Conservation (phyloP, 2,113 vertebrate species). For the Scophthalmus maximus region DNA sequence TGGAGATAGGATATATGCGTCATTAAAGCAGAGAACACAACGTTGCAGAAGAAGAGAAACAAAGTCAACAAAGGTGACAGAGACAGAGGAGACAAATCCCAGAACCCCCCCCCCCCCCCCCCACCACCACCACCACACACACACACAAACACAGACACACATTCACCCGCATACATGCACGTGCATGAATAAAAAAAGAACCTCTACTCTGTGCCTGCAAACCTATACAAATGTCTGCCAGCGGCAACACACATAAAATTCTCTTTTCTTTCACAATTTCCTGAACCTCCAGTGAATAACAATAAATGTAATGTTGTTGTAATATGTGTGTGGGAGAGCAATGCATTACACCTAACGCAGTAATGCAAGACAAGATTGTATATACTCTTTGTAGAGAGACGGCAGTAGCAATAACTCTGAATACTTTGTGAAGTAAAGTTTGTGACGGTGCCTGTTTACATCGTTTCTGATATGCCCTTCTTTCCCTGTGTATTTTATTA, state of each 20-base stretch:
- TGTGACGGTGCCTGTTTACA: conserved; percentile 1
- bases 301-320: conserved; percentile 48
- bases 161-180: conserved; percentile 21
- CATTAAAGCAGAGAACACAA: conserved; percentile 78
- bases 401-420: conserved; percentile 15
- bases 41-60: conserved; percentile 67
- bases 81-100: conserved; percentile 52
- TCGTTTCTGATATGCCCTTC: conserved; percentile 2
- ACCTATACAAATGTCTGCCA: conserved; percentile 16
- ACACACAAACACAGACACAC: conserved; percentile 1
- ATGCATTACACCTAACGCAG: conserved; percentile 40
- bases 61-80: conserved; percentile 82
- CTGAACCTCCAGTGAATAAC: conserved; percentile 52
- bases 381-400: conserved; percentile 15
- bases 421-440: conserved; percentile 33
- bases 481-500: background rate
- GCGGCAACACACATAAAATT: conserved; percentile 17
- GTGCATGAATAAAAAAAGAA: conserved; percentile 48
- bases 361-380: conserved; percentile 30
- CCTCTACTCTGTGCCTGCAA: conserved; percentile 16
- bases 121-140: background rate
- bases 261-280: conserved; percentile 48
- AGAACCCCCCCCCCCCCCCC: conserved; percentile 21
- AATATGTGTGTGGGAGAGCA: conserved; percentile 42
- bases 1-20: conserved; percentile 82